phyloP scores from a whole-genome alignment of 2,113 vertebrate genomes.

The Hylia prasina region DNA sequence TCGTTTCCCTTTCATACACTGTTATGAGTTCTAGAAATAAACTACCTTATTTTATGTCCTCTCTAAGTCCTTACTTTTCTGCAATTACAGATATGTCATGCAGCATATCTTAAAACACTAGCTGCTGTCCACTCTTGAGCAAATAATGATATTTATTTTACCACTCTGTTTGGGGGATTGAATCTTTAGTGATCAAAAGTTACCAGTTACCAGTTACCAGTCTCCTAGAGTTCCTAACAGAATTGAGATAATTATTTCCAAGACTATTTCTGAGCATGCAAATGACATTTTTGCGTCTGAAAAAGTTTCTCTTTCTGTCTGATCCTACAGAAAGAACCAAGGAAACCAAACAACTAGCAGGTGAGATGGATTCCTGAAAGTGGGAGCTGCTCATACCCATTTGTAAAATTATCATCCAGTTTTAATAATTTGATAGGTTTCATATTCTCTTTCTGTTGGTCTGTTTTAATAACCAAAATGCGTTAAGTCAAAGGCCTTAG shows the following conservation, averaged over 20 bases:
- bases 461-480: neutral
- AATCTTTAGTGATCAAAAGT: neutral
- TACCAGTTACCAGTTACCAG: neutral
- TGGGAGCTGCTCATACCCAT: neutral
- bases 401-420: neutral
- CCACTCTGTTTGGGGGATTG: neutral
- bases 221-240: neutral
- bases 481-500: neutral
- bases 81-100: neutral
- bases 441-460: neutral
- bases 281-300: neutral
- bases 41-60: neutral
- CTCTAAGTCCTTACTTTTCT: neutral
- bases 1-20: neutral
- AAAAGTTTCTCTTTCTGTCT: neutral
- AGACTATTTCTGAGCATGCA: neutral
- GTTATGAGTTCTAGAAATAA: neutral
- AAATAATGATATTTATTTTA: neutral
- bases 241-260: neutral
- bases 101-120: neutral
- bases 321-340: neutral
- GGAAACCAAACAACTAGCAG: neutral
- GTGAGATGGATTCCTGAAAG: neutral
- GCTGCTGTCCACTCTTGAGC: neutral
- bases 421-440: neutral